Conservation (phyloP, 1,140 invertebrate species). For the Apocrypta bakeri region DNA sequence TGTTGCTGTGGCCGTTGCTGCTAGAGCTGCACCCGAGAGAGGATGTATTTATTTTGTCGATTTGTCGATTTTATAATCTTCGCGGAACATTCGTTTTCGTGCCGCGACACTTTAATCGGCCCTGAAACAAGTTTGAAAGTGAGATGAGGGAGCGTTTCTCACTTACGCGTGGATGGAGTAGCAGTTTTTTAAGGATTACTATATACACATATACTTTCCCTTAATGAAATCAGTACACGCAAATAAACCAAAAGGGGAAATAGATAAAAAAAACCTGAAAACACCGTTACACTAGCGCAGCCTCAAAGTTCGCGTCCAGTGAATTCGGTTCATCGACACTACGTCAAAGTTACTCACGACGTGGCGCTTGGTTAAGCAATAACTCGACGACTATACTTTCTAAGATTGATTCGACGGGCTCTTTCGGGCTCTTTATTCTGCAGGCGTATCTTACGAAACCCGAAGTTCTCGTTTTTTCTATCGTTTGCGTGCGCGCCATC, state of each 20-base stretch:
- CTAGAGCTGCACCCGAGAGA: not conserved
- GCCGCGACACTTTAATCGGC: too few relatives aligned
- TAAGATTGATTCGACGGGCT: constrained; percentile 45
- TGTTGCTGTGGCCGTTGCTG: too few relatives aligned
- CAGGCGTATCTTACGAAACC: constrained; percentile 9
- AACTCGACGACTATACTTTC: constrained; percentile 22
- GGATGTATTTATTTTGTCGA: not conserved
- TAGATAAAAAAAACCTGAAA: not conserved
- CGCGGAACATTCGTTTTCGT: too few relatives aligned
- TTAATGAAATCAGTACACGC: too few relatives aligned
- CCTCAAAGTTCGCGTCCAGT: constrained; percentile 1
- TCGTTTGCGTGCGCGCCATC: not conserved
- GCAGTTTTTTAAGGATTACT: too few relatives aligned
- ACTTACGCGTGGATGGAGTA: too few relatives aligned
- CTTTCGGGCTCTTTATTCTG: constrained; percentile 32
- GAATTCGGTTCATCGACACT: constrained; percentile 39
- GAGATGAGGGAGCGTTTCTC: too few relatives aligned
- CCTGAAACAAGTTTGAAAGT: too few relatives aligned
- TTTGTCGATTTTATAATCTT: not conserved
- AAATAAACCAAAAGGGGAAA: too few relatives aligned
- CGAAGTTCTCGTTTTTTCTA: not conserved
- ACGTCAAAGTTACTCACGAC: constrained; percentile 28
- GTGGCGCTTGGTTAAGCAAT: constrained; percentile 19
- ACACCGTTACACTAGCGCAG: not conserved
- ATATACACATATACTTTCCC: too few relatives aligned